Percentiles rank a stretch among this genome's conserved stretches.
Conservation (phyloP, 2,888 invertebrate genomes). For the Machimus atricapillus region DNA sequence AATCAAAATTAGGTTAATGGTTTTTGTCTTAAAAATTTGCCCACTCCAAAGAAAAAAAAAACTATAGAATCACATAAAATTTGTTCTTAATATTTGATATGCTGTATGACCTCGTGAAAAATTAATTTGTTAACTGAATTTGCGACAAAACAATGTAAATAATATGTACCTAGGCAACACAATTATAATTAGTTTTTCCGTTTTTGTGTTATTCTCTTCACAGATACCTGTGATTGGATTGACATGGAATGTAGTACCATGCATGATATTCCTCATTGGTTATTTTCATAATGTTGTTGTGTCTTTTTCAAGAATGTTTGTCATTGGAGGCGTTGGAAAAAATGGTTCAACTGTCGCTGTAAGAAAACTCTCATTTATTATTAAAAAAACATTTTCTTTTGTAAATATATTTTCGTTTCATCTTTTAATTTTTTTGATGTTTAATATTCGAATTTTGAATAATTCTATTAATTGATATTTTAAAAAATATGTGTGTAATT, state of each 20-base stretch:
- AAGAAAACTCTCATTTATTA: slow-evolving; percentile 51
- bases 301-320: slow-evolving; percentile 76
- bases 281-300: slow-evolving; percentile 71
- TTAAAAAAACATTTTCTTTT: background rate
- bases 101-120: background rate
- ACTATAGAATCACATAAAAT: too few relatives aligned
- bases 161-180: background rate
- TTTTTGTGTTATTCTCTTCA: slow-evolving; percentile 43
- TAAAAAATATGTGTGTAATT: background rate
- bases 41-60: too few relatives aligned
- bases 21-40: background rate
- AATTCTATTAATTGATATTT: background rate
- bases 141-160: slow-evolving; percentile 3
- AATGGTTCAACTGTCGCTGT: slow-evolving; percentile 96
- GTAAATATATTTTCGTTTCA: background rate
- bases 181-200: background rate
- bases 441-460: background rate
- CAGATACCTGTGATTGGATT: slow-evolving; percentile 47
- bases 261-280: slow-evolving; percentile 58
- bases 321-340: slow-evolving; percentile 89
- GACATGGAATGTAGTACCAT: slow-evolving; percentile 45
- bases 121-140: background rate
- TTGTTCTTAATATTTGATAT: background rate
- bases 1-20: background rate
- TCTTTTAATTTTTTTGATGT: background rate